Evolutionary conservation across 2,113 vertebrate species (phyloP), one percentile per base, ranked within the genome.

Genomic region (Heterotilapia buettikoferi): DNA sequence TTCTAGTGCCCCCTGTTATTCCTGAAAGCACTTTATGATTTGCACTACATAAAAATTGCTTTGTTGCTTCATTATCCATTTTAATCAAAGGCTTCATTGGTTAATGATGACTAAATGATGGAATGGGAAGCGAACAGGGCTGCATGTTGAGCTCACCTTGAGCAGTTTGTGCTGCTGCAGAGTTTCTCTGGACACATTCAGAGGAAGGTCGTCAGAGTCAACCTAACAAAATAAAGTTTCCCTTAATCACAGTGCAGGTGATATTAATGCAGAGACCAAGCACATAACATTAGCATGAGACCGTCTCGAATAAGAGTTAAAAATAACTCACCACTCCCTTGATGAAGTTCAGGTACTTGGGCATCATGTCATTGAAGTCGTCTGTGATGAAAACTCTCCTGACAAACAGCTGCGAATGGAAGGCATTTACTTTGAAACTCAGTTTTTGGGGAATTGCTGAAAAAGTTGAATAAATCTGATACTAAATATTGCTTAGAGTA

Each of bases 361-460:
- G 99, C 99, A 99, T 99, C 99, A 99, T 99, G 87, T 99, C 98
- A 73, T 99, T 98, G 97, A 99, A 99, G 91, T 99, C 99, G 5
- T 99, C 99, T 0, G 99, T 99, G 96, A 99, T 99, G 96, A 99
- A 99, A 47, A 99, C 99, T 93, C 99, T 97, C 84, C 98, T 97
- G 84, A 99, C 99, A 5, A 99, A 99, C 4, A 99, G 95, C 99
- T 99, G 93, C 2, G 11, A 73, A 8, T 26, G 45, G 40, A 31
- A 92, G 9, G 18, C 8, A 31, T 26, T 31, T 6, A 33, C 24
- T 84, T 45, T 86, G 2, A 83, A 54, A 26, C 7, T 7, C 24
- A 54, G 21, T 14, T 53, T 31, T 38, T 6, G 56, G 9, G 9
- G 24, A 21, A 21, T 10, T 47, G 4, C 6, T 33, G 3, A 68